Evolutionary conservation across 2,797 vertebrate species (phyloP).

Genomic region (Leptoclinus maculatus): DNA sequence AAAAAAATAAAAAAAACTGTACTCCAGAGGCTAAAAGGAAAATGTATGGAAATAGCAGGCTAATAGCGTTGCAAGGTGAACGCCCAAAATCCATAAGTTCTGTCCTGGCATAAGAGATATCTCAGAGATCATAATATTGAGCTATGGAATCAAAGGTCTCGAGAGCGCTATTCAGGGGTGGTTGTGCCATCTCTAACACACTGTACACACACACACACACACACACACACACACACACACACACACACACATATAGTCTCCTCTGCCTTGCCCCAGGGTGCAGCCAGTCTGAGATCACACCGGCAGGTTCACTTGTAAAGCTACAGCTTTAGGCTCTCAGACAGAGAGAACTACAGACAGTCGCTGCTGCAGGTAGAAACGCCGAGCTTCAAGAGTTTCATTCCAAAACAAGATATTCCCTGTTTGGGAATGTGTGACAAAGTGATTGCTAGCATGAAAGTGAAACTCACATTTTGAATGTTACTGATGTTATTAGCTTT

Average conservation of each 20-base stretch:
- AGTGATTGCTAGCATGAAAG: conserved; percentile 72
- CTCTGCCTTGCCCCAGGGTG: conserved; percentile 84
- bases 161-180: conserved; percentile 77
- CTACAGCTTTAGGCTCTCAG: conserved; percentile 81
- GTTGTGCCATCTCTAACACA: conserved; percentile 80
- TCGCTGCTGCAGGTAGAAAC: conserved; percentile 77
- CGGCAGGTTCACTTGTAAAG: conserved; percentile 84
- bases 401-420: conserved; percentile 66
- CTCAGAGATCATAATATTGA: conserved; percentile 76
- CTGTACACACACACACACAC: conserved; percentile 61
- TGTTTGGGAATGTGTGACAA: conserved; percentile 74
- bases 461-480: conserved; percentile 57
- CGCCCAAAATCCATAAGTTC: conserved; percentile 69
- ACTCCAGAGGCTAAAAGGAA: conserved; percentile 53
- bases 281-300: conserved; percentile 85
- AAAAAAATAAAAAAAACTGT: conserved; percentile 23
- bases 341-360: conserved; percentile 77
- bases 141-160: conserved; percentile 82
- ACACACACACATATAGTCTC: conserved; percentile 69
- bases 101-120: conserved; percentile 64
- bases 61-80: conserved; percentile 61
- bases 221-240: conserved; percentile 49
- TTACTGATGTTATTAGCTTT: conserved; percentile 54
- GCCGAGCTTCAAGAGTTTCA: conserved; percentile 64
- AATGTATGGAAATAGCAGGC: conserved; percentile 69